phyloP scores from a whole-genome alignment of 2,888 invertebrate species.

The Acronicta aceris region DNA sequence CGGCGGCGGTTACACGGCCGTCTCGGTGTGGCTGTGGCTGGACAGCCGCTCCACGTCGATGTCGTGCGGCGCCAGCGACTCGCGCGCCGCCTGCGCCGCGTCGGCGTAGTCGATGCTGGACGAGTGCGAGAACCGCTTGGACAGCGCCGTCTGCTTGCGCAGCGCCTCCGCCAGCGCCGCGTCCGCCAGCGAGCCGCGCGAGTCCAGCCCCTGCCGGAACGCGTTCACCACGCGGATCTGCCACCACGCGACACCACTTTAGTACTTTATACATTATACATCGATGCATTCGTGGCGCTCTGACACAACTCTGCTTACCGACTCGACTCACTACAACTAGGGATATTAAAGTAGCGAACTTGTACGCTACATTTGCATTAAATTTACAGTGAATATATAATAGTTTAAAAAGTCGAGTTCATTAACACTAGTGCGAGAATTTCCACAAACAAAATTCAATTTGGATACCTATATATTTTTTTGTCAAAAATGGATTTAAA shows the following conservation, averaged over 20 bases:
- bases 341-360: not conserved
- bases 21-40: slow-evolving; percentile 98
- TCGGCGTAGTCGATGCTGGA: slow-evolving; percentile 93
- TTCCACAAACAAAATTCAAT: slow-evolving; percentile 29
- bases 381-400: slow-evolving; percentile 10
- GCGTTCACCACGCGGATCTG: slow-evolving; percentile 99
- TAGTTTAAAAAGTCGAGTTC: slow-evolving; percentile 26
- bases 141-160: slow-evolving; percentile 97
- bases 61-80: slow-evolving; percentile 96
- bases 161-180: slow-evolving; percentile 97
- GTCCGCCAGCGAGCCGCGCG: slow-evolving; percentile 97
- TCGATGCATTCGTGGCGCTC: slow-evolving; percentile 45
- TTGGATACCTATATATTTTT: not conserved
- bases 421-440: slow-evolving; percentile 28
- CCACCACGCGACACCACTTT: slow-evolving; percentile 75
- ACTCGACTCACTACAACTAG: slow-evolving; percentile 11
- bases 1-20: slow-evolving; percentile 93
- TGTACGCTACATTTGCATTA: not conserved
- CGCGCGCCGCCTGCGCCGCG: slow-evolving; percentile 90
- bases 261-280: slow-evolving; percentile 16
- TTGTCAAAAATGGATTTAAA: not conserved
- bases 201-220: slow-evolving; percentile 99
- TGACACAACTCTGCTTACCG: slow-evolving; percentile 39
- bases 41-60: slow-evolving; percentile 97
- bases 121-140: slow-evolving; percentile 97